Conservation (phyloP, 2,113 vertebrate genomes). For the Taxidea taxus region DNA sequence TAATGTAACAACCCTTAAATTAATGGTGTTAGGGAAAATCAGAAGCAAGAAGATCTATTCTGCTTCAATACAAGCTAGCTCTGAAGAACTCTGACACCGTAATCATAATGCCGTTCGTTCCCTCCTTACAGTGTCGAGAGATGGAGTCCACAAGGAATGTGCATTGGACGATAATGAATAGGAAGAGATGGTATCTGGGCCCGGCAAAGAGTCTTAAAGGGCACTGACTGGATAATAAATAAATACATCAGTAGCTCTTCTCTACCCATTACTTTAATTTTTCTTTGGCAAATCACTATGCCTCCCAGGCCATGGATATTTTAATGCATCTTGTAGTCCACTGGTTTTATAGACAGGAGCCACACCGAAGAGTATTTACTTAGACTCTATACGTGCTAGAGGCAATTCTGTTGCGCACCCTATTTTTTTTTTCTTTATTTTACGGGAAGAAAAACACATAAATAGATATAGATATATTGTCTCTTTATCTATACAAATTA, state of each 20-base stretch:
- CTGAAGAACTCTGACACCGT: not conserved
- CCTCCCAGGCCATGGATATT: not conserved
- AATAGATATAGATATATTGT: not conserved
- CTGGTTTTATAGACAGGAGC: not conserved
- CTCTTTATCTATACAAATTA: not conserved
- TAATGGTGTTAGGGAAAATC: not conserved
- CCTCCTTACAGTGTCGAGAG: not conserved
- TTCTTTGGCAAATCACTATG: not conserved
- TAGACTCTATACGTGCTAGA: not conserved
- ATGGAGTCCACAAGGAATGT: not conserved
- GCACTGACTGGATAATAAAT: not conserved
- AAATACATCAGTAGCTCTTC: not conserved
- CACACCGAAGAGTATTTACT: not conserved
- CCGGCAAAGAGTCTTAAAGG: fast-evolving
- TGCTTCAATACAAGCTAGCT: not conserved
- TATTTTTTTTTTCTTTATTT: not conserved
- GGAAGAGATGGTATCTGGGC: not conserved
- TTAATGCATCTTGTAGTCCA: not conserved
- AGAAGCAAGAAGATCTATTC: not conserved
- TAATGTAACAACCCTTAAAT: not conserved
- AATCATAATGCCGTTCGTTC: fast-evolving
- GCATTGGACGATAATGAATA: not conserved
- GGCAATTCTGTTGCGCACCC: not conserved
- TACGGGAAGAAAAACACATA: not conserved
- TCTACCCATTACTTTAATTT: not conserved